A percentile compares a stretch with the other conserved stretches of the same genome.
These are phyloP conservation scores for Pteropus rufus DNA, from an alignment of 2,797 vertebrate genomes.

Conservation along the genomic window DNA sequence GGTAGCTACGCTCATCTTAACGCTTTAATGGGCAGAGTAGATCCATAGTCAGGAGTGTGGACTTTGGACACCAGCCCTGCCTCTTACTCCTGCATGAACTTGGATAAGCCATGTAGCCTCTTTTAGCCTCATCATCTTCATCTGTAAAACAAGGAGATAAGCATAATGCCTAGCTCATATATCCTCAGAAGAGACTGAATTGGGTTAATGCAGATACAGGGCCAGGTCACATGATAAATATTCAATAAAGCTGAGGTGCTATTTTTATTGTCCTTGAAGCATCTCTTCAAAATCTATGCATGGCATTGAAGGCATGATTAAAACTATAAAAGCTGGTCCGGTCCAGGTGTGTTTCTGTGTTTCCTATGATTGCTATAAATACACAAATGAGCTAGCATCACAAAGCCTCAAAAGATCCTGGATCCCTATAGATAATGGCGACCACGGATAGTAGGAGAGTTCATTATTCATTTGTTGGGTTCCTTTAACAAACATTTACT, in stretches of 20 bases:
- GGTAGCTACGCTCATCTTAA: neutral
- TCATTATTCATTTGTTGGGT: neutral
- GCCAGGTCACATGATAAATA: neutral
- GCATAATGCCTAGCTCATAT: neutral
- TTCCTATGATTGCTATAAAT: neutral
- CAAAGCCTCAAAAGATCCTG: neutral
- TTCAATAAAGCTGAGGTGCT: neutral
- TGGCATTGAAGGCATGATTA: neutral
- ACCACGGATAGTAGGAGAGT: neutral
- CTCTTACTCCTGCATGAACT: neutral
- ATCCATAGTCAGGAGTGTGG: neutral
- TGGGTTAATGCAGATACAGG: neutral
- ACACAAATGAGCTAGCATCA: neutral
- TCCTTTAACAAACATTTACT: neutral
- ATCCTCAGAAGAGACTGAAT: neutral
- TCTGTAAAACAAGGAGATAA: neutral
- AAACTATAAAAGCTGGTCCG: neutral
- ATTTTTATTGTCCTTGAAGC: constrained; percentile 25
- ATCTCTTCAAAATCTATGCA: constrained; percentile 19
- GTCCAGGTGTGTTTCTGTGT: neutral
- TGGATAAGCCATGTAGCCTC: neutral
- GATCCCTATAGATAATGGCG: neutral
- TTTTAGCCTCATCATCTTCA: neutral
- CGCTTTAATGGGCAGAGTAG: neutral
- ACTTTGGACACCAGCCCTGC: neutral